Base-by-base conservation (phyloP, 2,113 vertebrate species). In the Numenius arquata region DNA sequence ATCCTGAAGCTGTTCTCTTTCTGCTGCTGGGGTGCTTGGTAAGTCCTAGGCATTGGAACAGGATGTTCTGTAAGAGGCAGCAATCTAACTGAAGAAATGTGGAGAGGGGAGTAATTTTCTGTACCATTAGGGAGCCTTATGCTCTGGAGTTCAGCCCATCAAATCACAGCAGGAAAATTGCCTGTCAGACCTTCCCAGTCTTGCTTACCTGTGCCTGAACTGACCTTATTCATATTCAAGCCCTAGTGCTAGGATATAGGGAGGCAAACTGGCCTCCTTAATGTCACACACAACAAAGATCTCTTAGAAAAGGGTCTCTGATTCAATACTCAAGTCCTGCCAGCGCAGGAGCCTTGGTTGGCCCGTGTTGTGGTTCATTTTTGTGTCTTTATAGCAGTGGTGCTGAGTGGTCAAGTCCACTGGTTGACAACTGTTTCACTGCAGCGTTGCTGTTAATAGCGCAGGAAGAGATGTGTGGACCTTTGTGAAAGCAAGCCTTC, bases 131-230 rank as follows among this genome's bases (percentile, higher is more conserved):
- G 43, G 56, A 88, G 14, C 22, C 70, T 82, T 75, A 38, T 62
- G 12, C 15, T 93, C 55, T 93, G 72, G 55, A 93, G 25, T 77
- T 86, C 86, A 77, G 45, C 50, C 52, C 56, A 75, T 68, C 47
- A 90, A 75, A 79, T 91, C 77, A 79, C 74, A 96, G 48, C 48
- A 88, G 40, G 66, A 75, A 78, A 79, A 96, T 82, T 76, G 36
- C 34, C 34, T 63, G 12, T 59, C 89, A 72, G 43, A 75, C 43
- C 15, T 92, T 93, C 61, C 73, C 85, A 80, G 19, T 27, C 50
- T 68, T 79, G 32, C 63, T 89, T 81, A 84, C 76, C 52, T 81
- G 3, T 52, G 34, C 80, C 77, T 85, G 48, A 15, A 43, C 34
- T 56, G 61, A 67, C n/a, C 38, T 89, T 67, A 74, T 23, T 52